Percentiles rank a stretch among this genome's conserved stretches.
Evolutionary conservation across 2,888 invertebrate species (phyloP).

Genomic region (Stegana nigrithorax): DNA sequence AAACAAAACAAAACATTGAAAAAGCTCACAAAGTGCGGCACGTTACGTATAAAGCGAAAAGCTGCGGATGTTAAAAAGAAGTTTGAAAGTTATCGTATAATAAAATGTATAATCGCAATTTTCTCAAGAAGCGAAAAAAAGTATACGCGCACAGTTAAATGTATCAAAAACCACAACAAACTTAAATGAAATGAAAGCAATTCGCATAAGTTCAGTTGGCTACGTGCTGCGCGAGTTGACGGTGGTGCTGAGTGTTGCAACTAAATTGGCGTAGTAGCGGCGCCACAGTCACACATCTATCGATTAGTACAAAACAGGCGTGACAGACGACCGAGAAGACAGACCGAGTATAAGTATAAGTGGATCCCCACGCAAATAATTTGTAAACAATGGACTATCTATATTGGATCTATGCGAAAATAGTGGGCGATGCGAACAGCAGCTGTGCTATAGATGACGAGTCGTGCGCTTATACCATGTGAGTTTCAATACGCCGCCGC

Average conservation of each 20-base stretch:
- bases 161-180: not conserved
- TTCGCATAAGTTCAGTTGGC: not conserved
- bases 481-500: conserved; percentile 28
- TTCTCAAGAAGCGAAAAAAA: not conserved
- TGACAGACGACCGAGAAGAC: conserved; percentile 4
- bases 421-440: conserved; percentile 35
- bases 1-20: not conserved
- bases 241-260: no score
- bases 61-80: not conserved
- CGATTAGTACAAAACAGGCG: conserved; percentile 9
- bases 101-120: not conserved
- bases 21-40: not conserved
- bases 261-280: no score
- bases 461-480: conserved; percentile 38
- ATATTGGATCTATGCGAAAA: conserved; percentile 45
- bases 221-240: no score
- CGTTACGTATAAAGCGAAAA: not conserved
- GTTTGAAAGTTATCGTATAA: not conserved
- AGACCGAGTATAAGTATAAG: not conserved
- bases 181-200: not conserved
- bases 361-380: conserved; percentile 21
- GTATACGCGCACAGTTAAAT: not conserved
- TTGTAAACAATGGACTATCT: conserved; percentile 53
- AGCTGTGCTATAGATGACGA: no score
- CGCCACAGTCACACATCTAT: conserved; percentile 1